Evolutionary conservation across 2,113 vertebrate species (phyloP).

Genomic region (Corynorhinus townsendii): DNA sequence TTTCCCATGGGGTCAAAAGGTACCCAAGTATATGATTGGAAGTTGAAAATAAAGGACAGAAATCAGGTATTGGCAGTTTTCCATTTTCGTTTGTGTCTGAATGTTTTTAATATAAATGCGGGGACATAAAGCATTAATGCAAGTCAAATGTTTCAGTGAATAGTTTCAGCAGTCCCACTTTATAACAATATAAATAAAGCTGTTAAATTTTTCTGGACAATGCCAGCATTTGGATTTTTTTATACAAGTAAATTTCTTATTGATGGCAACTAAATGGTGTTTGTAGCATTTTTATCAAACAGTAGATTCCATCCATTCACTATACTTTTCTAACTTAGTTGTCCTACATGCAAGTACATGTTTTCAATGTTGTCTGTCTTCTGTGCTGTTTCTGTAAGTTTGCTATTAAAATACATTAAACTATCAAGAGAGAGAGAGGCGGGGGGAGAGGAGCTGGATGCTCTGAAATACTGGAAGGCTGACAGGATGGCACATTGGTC

Average conservation of each 20-base stretch:
- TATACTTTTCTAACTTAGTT: slow-evolving; percentile 88
- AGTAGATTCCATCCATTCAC: slow-evolving; percentile 85
- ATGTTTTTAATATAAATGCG: too few relatives aligned
- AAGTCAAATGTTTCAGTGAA: neutral
- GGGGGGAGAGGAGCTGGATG: slow-evolving; percentile 81
- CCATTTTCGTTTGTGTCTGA: too few relatives aligned
- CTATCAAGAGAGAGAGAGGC: neutral
- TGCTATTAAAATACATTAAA: slow-evolving; percentile 92
- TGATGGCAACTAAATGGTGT: slow-evolving; percentile 86
- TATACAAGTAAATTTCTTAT: slow-evolving; percentile 85
- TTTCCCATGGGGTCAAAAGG: too few relatives aligned
- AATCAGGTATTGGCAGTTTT: too few relatives aligned
- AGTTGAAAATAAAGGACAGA: too few relatives aligned
- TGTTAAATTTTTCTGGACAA: slow-evolving; percentile 82
- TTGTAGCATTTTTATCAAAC: slow-evolving; percentile 88
- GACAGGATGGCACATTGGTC: slow-evolving; percentile 88
- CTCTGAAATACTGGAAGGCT: slow-evolving; percentile 93
- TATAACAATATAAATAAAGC: neutral
- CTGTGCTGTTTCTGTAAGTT: slow-evolving; percentile 91
- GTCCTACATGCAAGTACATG: slow-evolving; percentile 87
- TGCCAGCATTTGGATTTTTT: slow-evolving; percentile 88
- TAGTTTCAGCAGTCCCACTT: neutral
- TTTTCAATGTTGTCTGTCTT: slow-evolving; percentile 90
- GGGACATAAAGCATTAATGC: too few relatives aligned
- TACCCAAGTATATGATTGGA: too few relatives aligned